A percentile compares a stretch with the other conserved stretches of the same genome.
Conservation (phyloP, 2,113 vertebrate genomes). For the Melanerpes formicivorus region DNA sequence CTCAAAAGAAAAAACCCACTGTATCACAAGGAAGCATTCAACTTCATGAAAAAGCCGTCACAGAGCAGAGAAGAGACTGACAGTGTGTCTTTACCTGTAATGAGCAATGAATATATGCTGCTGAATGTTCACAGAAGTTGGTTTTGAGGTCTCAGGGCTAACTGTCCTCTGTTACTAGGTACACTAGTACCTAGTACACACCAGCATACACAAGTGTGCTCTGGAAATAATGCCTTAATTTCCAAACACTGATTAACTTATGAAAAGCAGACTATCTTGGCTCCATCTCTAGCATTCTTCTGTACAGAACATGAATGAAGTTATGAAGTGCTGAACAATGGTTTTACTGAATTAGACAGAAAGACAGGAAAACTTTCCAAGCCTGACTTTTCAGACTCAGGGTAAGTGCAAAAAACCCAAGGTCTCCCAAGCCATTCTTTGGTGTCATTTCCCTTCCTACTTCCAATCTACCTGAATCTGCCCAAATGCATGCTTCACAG, state of each 20-base stretch:
- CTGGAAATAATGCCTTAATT: not conserved
- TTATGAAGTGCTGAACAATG: not conserved
- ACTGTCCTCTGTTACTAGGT: not conserved
- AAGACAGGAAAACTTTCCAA: not conserved
- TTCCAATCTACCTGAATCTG: not conserved
- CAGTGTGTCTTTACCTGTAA: not conserved
- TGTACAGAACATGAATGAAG: not conserved
- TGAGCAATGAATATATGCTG: not conserved
- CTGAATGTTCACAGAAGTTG: not conserved
- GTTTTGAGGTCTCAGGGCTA: not conserved
- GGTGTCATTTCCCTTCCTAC: not conserved
- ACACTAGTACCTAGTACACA: too few species aligned
- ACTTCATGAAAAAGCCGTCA: not conserved
- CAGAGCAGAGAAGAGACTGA: not conserved
- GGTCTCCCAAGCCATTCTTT: not conserved
- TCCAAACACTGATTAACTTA: not conserved
- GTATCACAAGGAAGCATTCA: not conserved
- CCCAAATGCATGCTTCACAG: not conserved
- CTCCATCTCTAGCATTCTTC: not conserved
- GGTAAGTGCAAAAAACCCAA: not conserved
- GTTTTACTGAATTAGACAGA: not conserved
- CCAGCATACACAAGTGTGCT: not conserved
- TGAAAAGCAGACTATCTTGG: not conserved
- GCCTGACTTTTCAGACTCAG: not conserved
- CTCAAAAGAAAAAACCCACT: not conserved